Base-by-base conservation (phyloP, 2,888 invertebrate genomes). In the Campoplex nolae region DNA sequence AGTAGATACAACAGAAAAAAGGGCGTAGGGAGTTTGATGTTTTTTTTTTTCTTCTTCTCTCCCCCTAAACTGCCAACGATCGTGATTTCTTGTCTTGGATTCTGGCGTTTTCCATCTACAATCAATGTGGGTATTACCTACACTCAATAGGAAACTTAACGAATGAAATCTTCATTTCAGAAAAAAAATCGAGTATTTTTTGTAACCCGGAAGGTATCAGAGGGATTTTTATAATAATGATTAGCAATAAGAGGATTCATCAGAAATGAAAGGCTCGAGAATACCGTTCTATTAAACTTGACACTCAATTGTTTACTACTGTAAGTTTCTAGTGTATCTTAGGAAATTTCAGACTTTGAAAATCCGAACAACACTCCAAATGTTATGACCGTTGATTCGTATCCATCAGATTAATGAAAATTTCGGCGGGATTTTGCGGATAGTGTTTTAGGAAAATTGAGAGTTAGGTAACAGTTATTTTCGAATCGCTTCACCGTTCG, bases 1-100 rank as follows among this genome's bases (percentile, higher is more conserved):
- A 92, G 92, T 92, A 92, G 93, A 93, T 93, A 93, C 92, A 92
- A 91, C 91, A 89, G 45, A 77, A 75, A 74, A 75, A 65, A 73
- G 67, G 58, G 75, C 70, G n/a, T 56, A 65, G 58, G 70, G 32
- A 70, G 45, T 83, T 75, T 86, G 82, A 82, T 23, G 28, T 68
- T 77, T 89, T 89, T 82, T 89, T 82, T 80, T 80, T 23, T 23
- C 78, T 80, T 67, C 28, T 35, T 77, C 74, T 71, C 58, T 67
- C 51, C 62, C 38, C 23, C 56, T n/a, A 79, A 76, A 73, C 28
- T 35, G 35, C 73, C 65, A 16, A 48, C 42, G 51, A 75, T 84
- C 78, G 65, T 51, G 81, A 82, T 78, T 35, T 56, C 28, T 76
- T 58, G 23, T 65, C 65, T 38, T 80, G 56, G 84, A 70, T 71